These are phyloP conservation scores for Geothlypis trichas DNA, from an alignment of 2,113 vertebrate genomes.

Conservation along the genomic window DNA sequence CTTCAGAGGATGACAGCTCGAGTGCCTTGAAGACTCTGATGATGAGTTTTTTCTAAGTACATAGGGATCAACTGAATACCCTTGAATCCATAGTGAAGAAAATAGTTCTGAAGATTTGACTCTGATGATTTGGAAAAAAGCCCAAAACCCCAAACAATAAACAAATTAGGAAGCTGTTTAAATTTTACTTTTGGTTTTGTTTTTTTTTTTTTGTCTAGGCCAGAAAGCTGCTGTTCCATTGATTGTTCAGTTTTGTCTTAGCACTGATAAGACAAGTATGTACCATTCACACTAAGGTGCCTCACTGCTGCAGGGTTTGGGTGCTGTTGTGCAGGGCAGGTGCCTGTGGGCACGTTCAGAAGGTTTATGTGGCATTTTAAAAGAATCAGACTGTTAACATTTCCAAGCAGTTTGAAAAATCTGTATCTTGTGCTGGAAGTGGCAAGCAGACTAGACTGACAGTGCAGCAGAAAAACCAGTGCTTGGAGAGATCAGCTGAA, in stretches of 20 bases:
- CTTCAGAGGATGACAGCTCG: neutral
- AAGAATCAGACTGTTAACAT: neutral
- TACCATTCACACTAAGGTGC: neutral
- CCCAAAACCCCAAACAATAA: neutral
- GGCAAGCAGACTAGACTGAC: neutral
- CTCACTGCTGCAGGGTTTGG: neutral
- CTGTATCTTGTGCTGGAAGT: neutral
- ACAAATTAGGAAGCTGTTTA: neutral
- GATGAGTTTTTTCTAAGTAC: neutral
- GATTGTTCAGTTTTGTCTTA: neutral
- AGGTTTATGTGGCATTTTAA: neutral
- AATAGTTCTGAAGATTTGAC: neutral
- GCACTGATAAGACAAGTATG: neutral
- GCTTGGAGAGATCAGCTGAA: neutral
- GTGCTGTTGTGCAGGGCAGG: neutral
- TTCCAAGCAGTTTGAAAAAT: neutral
- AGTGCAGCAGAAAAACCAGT: neutral
- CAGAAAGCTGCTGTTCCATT: neutral
- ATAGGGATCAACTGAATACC: neutral
- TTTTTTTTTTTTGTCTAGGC: neutral
- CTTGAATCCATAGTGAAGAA: neutral
- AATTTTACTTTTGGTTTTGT: neutral
- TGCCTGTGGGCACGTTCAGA: neutral
- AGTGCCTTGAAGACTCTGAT: neutral
- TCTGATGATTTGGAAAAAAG: neutral